These are phyloP conservation scores for Lycia hirtaria DNA, from an alignment of 2,888 invertebrate genomes.

Conservation along the genomic window DNA sequence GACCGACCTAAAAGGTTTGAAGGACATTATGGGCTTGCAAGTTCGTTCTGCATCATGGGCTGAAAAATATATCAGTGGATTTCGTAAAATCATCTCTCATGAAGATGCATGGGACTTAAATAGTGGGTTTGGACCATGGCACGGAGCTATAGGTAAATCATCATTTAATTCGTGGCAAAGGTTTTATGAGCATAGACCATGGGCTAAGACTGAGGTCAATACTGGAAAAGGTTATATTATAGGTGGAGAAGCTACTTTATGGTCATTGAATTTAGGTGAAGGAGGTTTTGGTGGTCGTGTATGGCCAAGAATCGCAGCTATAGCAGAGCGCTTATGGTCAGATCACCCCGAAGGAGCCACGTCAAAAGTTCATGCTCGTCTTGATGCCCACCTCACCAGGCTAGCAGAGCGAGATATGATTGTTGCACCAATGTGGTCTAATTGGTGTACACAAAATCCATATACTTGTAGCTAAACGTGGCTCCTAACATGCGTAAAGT, in stretches of 20 bases:
- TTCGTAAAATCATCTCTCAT: constrained; percentile 91
- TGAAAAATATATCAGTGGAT: constrained; percentile 81
- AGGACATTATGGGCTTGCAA: constrained; percentile 65
- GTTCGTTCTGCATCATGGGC: constrained; percentile 88
- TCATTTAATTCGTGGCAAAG: constrained; percentile 94
- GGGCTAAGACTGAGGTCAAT: constrained; percentile 72
- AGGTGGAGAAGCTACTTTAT: constrained; percentile 93
- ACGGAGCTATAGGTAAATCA: constrained; percentile 90
- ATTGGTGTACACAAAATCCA: constrained; percentile 90
- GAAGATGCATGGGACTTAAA: constrained; percentile 94
- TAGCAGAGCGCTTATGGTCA: constrained; percentile 91
- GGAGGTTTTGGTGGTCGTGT: constrained; percentile 89
- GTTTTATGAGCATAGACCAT: constrained; percentile 92
- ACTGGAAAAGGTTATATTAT: constrained; percentile 71
- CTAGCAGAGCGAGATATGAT: constrained; percentile 85
- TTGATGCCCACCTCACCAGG: constrained; percentile 87
- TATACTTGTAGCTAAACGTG: constrained; percentile 80
- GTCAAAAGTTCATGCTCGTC: constrained; percentile 86
- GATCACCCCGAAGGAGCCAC: constrained; percentile 80
- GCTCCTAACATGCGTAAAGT: background rate
- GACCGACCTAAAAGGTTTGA: constrained; percentile 56
- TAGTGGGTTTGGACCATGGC: constrained; percentile 92
- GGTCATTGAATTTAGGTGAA: constrained; percentile 91
- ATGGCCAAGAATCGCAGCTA: constrained; percentile 93
- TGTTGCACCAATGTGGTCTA: constrained; percentile 89